These are phyloP conservation scores for Salticus scenicus DNA, from an alignment of 2,888 invertebrate species.

Conservation along the genomic window DNA sequence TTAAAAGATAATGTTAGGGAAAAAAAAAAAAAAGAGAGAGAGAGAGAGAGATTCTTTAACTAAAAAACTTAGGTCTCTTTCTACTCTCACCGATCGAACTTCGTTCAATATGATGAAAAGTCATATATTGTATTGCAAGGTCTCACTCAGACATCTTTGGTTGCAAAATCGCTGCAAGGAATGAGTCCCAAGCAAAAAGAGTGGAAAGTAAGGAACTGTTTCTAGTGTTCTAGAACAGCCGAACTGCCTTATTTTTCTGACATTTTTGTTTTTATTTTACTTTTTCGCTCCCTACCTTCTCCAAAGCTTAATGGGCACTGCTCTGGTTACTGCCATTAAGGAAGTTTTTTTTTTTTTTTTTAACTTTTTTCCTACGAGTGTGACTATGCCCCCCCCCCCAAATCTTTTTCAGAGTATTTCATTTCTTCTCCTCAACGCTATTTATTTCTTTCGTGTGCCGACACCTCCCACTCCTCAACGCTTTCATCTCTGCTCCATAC, in stretches of 20 bases:
- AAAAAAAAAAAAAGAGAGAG: background rate
- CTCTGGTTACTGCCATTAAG: conserved; percentile 69
- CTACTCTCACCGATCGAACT: background rate
- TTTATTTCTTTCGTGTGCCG: conserved; percentile 19
- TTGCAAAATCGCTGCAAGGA: conserved; percentile 51
- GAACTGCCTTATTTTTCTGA: conserved; percentile 38
- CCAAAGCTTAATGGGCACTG: conserved; percentile 57
- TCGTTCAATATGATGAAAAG: conserved; percentile 45
- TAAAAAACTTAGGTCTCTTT: background rate
- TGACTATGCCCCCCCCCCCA: background rate
- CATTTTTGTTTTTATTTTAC: conserved; percentile 42
- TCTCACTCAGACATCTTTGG: conserved; percentile 53
- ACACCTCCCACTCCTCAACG: background rate
- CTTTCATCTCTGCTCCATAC: conserved; percentile 21
- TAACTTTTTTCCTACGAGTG: background rate
- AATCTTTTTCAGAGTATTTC: conserved; percentile 35
- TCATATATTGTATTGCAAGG: conserved; percentile 38
- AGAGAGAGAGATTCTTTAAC: background rate
- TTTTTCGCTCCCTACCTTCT: conserved; percentile 36
- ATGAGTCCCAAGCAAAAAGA: conserved; percentile 13
- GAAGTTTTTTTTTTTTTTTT: conserved; percentile 27
- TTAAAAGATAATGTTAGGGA: background rate
- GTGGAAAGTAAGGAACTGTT: conserved; percentile 57
- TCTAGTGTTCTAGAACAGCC: conserved; percentile 61
- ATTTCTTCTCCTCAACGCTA: conserved; percentile 31